Conservation (phyloP, 2,797 vertebrate species). For the Leuciscus waleckii region DNA sequence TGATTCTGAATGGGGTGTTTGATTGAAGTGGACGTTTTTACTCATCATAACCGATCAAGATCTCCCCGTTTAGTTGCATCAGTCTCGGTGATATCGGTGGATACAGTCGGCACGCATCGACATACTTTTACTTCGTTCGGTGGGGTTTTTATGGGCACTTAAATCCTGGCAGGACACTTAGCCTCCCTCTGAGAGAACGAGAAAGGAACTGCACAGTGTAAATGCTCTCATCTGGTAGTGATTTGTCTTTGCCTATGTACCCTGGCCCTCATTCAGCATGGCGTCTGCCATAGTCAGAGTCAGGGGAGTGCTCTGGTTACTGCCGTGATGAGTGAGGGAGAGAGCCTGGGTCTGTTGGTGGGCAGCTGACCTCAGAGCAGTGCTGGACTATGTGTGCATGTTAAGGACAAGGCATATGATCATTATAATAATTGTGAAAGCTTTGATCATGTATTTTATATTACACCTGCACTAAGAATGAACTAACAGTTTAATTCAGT, state of each 20-base stretch:
- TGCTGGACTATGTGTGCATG: slow-evolving; percentile 12
- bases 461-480: neutral
- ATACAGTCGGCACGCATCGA: slow-evolving; percentile 8
- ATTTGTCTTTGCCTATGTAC: slow-evolving; percentile 81
- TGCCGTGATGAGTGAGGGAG: slow-evolving; percentile 59
- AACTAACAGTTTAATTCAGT: neutral
- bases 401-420: neutral
- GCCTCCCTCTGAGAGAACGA: slow-evolving; percentile 50
- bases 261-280: slow-evolving; percentile 77
- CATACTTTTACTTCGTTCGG: slow-evolving; percentile 15
- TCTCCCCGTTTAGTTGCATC: neutral
- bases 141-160: slow-evolving; percentile 41
- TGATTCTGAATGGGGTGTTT: slow-evolving; percentile 19
- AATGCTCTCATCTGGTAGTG: slow-evolving; percentile 83
- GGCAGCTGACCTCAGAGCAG: slow-evolving; percentile 17
- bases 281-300: slow-evolving; percentile 76
- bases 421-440: neutral
- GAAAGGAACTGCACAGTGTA: slow-evolving; percentile 75
- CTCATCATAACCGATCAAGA: neutral
- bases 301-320: slow-evolving; percentile 77
- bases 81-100: neutral
- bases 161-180: slow-evolving; percentile 40
- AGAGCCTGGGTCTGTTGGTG: slow-evolving; percentile 45
- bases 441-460: neutral
- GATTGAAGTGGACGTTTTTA: slow-evolving; percentile 7